Evolutionary conservation across 2,888 invertebrate species (phyloP), one percentile per base, ranked within the genome.

Genomic region (Pasiphila rectangulata): DNA sequence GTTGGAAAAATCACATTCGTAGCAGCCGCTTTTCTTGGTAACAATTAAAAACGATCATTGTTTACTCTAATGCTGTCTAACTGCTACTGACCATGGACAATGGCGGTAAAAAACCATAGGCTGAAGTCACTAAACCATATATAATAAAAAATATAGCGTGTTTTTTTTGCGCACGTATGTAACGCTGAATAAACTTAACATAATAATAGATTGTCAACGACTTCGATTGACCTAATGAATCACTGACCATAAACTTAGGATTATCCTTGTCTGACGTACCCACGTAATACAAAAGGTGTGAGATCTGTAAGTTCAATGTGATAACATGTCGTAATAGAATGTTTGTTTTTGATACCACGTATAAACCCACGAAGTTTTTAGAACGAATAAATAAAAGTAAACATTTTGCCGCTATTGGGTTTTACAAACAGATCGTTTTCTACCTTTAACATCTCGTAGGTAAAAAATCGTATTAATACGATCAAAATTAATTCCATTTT

Each of bases 211-310:
- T 85, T 83, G 84, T 82, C 82, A 83, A 82, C 79, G 80, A 77
- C 78, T 74, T 66, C 66, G 69, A 75, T 83, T 83, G 84, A 84
- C 84, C 84, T 75, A 86, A 83, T 86, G 86, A 86, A 79, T 86
- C 84, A 86, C 69, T 81, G 73, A 75, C 80, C 81, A 81, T 79
- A 82, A 77, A 74, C 75, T 70, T 69, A 61, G 55, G 67, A 67
- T 84, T 86, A 83, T 85, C 84, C 84, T 83, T 66, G 61, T 73
- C 63, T 81, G 83, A 85, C 81, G 83, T 79, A 76, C 63, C 81
- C 83, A 85, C 81, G 83, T 79, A 76, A 83, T 67, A 69, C 62
- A 63, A 64, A 67, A 73, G 67, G 63, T 68, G 66, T 65, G 59
- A 69, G 65, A 65, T 68, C 64, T 64, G 62, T 57, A 59, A 63